phyloP scores from a whole-genome alignment of 2,888 invertebrate genomes.

The Chironomus riparius region DNA sequence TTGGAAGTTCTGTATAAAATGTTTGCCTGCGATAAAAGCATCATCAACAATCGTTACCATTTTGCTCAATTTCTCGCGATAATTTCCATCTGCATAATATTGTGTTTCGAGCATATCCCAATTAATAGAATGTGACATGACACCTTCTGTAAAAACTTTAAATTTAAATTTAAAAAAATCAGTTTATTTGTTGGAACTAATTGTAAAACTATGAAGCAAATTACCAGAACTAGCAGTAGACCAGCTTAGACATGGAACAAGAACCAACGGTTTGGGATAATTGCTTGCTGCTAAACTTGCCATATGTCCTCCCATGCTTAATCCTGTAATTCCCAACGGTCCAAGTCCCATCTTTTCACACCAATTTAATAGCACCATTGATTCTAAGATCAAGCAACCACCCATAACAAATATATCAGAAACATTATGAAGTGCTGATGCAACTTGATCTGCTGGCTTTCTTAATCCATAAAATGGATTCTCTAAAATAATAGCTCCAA shows the following conservation, averaged over 20 bases:
- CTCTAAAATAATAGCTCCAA: constrained; percentile 89
- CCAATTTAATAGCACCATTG: constrained; percentile 87
- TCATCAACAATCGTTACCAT: constrained; percentile 74
- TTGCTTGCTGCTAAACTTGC: constrained; percentile 74
- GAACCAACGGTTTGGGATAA: constrained; percentile 87
- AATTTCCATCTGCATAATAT: constrained; percentile 70
- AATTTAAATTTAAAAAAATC: no score
- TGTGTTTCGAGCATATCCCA: constrained; percentile 87
- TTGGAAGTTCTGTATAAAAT: constrained; percentile 59
- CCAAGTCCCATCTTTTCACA: constrained; percentile 84
- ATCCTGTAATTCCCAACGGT: constrained; percentile 87
- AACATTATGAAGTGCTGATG: constrained; percentile 88
- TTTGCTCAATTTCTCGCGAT: constrained; percentile 75
- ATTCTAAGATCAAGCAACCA: constrained; percentile 89
- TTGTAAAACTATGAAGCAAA: no score
- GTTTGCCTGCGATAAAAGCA: constrained; percentile 61
- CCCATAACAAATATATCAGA: constrained; percentile 99
- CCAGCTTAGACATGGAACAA: constrained; percentile 96
- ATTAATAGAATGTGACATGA: constrained; percentile 89
- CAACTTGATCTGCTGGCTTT: constrained; percentile 71
- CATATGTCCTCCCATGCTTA: constrained; percentile 93
- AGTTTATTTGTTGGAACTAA: no score
- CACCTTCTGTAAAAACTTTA: constrained; percentile 86
- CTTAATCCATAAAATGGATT: constrained; percentile 92
- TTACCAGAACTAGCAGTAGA: constrained; percentile 76